A percentile compares a stretch with the other conserved stretches of the same genome.
Evolutionary conservation across 2,113 vertebrate species (phyloP).

Genomic region (Physeter macrocephalus): DNA sequence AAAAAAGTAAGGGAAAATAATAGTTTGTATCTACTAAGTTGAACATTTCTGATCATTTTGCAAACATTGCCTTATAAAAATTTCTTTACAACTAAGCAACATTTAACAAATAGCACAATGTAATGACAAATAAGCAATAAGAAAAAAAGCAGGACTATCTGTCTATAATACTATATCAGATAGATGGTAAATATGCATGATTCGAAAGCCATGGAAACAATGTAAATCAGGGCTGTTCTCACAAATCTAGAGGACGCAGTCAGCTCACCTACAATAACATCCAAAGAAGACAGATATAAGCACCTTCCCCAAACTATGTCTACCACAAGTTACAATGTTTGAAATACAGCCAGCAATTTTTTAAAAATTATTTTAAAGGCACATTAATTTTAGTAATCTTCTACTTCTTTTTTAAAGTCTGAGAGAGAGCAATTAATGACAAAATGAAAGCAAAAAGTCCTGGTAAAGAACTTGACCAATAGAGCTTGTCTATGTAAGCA

Average conservation of each 20-base stretch:
- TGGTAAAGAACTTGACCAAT: not conserved
- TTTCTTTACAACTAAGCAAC: not conserved
- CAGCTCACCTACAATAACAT: fast-evolving
- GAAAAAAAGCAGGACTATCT: not conserved
- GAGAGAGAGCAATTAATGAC: not conserved
- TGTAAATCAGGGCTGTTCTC: not conserved
- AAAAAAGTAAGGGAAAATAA: conserved; percentile 11
- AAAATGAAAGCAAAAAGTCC: not conserved
- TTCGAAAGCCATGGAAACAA: not conserved
- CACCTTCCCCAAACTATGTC: not conserved
- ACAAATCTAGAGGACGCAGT: not conserved
- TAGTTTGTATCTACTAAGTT: not conserved
- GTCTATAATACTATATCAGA: not conserved
- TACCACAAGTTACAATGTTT: not conserved
- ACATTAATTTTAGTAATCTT: not conserved
- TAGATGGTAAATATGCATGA: not conserved
- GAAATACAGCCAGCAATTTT: not conserved
- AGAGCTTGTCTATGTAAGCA: not conserved
- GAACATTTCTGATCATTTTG: not conserved
- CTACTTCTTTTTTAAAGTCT: not conserved
- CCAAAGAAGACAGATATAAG: not conserved
- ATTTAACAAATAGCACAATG: not conserved
- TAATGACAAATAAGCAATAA: conserved; percentile 17
- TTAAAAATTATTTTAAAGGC: not conserved
- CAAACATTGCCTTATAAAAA: not conserved